Conservation (phyloP, 2,113 vertebrate genomes). For the Catharus bicknelli region DNA sequence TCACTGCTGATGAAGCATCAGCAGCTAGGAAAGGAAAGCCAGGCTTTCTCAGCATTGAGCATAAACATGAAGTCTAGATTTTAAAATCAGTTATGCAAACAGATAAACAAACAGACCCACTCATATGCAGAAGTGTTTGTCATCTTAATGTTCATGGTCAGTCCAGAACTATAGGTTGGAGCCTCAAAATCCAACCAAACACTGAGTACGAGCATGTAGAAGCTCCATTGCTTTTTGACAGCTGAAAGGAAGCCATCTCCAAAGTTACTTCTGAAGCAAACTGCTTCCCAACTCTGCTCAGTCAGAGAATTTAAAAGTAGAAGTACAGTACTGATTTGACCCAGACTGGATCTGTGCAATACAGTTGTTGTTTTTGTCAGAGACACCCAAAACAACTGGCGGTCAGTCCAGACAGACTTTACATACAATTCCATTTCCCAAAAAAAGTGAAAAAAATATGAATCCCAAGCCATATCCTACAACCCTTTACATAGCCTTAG, state of each 20-base stretch:
- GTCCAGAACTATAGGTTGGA: background rate
- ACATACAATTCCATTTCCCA: background rate
- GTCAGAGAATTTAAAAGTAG: background rate
- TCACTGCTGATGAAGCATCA: background rate
- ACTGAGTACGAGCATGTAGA: background rate
- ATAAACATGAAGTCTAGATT: background rate
- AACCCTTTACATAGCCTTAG: background rate
- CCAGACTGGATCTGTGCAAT: background rate
- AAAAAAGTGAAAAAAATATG: background rate
- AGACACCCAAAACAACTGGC: background rate
- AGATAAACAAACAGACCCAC: background rate
- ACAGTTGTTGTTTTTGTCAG: background rate
- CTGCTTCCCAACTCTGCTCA: background rate
- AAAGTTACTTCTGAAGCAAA: background rate
- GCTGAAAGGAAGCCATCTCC: background rate
- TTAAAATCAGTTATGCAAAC: background rate
- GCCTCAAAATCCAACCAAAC: background rate
- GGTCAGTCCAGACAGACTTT: background rate
- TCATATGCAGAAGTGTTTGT: background rate
- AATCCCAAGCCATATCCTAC: background rate
- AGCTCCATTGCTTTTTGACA: background rate
- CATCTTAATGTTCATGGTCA: background rate
- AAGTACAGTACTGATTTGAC: background rate
- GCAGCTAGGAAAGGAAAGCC: background rate
- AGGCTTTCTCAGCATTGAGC: background rate